Base-by-base conservation (phyloP, 1,140 invertebrate species). In the Dendrolimus kikuchii region DNA sequence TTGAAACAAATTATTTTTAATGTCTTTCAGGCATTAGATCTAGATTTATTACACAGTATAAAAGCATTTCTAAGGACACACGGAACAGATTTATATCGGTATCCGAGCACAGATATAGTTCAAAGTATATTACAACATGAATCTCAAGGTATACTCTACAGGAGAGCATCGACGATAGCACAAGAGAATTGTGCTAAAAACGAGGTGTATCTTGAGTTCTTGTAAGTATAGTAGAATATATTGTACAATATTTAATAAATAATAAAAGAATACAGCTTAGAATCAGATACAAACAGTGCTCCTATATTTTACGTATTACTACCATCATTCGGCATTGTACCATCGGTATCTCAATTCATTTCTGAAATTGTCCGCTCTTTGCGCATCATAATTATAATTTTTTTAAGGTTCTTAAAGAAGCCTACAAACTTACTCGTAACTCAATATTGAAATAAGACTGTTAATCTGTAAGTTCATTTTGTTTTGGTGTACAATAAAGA, bases 201-300 rank as follows among this genome's bases (percentile, higher is more conserved):
- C 38, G 76, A 86, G 49, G 66, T 86, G n/a, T 86, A 86, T 49
- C 84, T 86, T 61, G 81, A 84, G 10, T 86, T 86, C 57, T 49
- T 77, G 83, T 86, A 68, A 86, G 82, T 81, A 62, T 46, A 55
- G 46, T 53, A 40, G 38, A 8, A n/a, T 39, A 37, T n/a, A 49
- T 46, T 10, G 8, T 6, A 50, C 23, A 23, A 23, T 23, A 23
- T 23, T 23, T 23, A 23, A 23, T 23, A 23, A 23, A 23, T 23
- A 23, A 23, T 23, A 23, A 3, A 23, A 2, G 23, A 23, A 23
- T 23, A 3, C 23, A 23, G 23, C 23, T 23, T 23, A 23, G 23
- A 23, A 23, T 23, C 23, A 23, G 23, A 23, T 23, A 23, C 1
- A 23, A 23, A 23, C 23, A 23, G 3, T 23, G 3, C 1, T 23